These are phyloP conservation scores for Paracanthobrama guichenoti DNA, from an alignment of 2,113 vertebrate species.

Conservation along the genomic window DNA sequence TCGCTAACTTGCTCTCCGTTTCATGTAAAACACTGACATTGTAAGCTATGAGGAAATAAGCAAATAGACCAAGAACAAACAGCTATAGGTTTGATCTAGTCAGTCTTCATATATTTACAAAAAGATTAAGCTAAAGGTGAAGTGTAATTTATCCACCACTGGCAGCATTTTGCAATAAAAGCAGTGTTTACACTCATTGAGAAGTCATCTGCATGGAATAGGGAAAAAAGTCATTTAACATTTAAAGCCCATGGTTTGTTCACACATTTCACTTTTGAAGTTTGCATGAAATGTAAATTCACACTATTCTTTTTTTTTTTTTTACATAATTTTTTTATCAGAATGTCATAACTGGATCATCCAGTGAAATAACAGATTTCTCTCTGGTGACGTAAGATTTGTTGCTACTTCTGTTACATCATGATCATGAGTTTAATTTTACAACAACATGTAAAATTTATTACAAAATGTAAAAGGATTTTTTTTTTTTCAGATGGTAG, in stretches of 20 bases:
- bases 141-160: conserved; percentile 1
- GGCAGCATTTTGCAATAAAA: not conserved
- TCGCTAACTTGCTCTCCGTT: conserved; percentile 49
- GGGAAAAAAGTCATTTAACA: not conserved
- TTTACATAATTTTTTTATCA: too few relatives aligned
- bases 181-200: not conserved
- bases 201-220: not conserved
- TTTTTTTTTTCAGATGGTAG: too few relatives aligned
- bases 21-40: conserved; percentile 6
- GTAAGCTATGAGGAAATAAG: not conserved
- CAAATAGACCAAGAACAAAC: not conserved
- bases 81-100: not conserved
- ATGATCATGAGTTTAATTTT: not conserved
- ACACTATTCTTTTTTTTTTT: not conserved
- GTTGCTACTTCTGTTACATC: not conserved
- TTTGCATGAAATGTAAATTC: conserved; percentile 6
- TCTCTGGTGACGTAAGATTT: not conserved
- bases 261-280: not conserved
- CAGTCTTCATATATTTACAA: not conserved
- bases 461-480: not conserved
- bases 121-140: not conserved
- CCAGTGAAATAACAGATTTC: not conserved
- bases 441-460: not conserved
- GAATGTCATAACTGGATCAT: not conserved
- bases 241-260: not conserved